Conservation (phyloP, 1,140 invertebrate genomes). For the Triops longicaudatus region DNA sequence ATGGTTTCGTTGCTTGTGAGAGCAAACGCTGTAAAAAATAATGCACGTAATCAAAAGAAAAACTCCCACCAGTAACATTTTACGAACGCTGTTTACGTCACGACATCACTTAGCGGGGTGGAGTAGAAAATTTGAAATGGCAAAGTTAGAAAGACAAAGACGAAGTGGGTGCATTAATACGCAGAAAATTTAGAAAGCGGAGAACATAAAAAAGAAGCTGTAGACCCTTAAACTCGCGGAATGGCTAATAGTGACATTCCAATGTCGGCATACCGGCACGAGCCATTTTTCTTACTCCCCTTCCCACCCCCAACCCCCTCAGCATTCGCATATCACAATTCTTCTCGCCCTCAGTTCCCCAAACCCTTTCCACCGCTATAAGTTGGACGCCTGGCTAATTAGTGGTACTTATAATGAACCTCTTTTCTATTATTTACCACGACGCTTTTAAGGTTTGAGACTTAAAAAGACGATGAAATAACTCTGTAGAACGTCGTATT, state of each 20-base stretch:
- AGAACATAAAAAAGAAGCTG: not conserved
- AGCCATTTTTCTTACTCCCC: not conserved
- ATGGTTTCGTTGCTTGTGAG: too few relatives aligned
- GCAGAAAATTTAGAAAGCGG: not conserved
- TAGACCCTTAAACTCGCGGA: not conserved
- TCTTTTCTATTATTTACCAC: not conserved
- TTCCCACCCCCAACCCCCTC: too few relatives aligned
- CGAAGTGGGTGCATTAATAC: not conserved
- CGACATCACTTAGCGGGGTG: too few relatives aligned
- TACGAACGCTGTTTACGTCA: too few relatives aligned
- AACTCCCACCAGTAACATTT: too few relatives aligned
- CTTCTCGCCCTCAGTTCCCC: not conserved
- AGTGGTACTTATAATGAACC: not conserved
- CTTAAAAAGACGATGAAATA: conserved; percentile 5
- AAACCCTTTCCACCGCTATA: not conserved
- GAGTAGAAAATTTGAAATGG: too few relatives aligned
- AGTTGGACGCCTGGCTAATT: not conserved
- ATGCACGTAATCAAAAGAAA: not conserved
- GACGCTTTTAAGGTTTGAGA: not conserved
- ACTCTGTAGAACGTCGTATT: not conserved
- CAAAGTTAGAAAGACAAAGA: not conserved
- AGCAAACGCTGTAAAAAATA: not conserved
- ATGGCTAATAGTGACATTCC: conserved; percentile 12
- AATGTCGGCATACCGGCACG: conserved; percentile 1
- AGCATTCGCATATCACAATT: not conserved